Conservation (phyloP, 2,888 invertebrate species). For the Drosophila infuscata region DNA sequence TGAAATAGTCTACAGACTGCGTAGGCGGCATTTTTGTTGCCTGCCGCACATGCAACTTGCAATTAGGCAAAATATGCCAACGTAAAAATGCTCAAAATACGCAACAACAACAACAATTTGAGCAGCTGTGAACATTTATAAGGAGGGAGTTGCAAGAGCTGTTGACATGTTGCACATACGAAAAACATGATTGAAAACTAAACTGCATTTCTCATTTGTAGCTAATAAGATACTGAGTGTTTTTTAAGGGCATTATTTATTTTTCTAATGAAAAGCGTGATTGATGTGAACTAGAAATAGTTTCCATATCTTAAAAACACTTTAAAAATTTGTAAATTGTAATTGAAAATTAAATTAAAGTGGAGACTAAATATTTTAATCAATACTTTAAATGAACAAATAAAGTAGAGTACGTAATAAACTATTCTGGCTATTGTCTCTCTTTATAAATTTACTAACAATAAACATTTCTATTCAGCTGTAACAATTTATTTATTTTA, state of each 20-base stretch:
- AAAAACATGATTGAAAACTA: not conserved
- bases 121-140: conserved; percentile 6
- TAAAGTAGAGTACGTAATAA: too few relatives aligned
- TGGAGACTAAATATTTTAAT: not conserved
- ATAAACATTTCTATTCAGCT: not conserved
- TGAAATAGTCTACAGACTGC: conserved; percentile 60
- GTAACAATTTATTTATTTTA: not conserved
- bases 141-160: conserved; percentile 6
- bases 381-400: not conserved
- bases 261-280: not conserved
- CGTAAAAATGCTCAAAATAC: conserved; percentile 7
- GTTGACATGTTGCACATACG: not conserved
- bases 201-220: not conserved
- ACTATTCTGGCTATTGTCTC: not conserved
- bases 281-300: too few relatives aligned
- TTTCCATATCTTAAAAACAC: too few relatives aligned
- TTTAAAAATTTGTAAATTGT: too few relatives aligned
- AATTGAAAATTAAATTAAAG: not conserved
- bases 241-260: not conserved
- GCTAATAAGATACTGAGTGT: not conserved
- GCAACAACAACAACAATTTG: not conserved
- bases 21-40: conserved; percentile 41
- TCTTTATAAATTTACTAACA: too few relatives aligned
- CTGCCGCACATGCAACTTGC: conserved; percentile 25
- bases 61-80: conserved; percentile 45